phyloP scores from a whole-genome alignment of 2,888 invertebrate species.

The Stenotaenia linearis region DNA sequence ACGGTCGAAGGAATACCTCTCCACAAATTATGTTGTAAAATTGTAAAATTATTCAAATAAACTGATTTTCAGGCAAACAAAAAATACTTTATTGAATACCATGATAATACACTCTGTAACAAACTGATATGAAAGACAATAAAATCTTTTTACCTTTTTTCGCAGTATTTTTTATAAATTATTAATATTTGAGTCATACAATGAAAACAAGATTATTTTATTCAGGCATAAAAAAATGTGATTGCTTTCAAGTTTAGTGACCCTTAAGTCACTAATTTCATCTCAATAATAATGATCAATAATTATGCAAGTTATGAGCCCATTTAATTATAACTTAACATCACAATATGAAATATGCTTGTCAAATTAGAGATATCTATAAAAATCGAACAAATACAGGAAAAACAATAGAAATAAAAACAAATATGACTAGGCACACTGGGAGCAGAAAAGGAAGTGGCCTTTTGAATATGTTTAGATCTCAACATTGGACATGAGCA shows the following conservation, averaged over 20 bases:
- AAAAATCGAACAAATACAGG: too few species aligned
- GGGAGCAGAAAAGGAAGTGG: too few species aligned
- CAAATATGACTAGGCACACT: slow-evolving; percentile 33
- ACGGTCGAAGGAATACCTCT: slow-evolving; percentile 85
- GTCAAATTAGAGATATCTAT: background rate
- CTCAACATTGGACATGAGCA: background rate
- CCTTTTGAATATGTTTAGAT: too few species aligned
- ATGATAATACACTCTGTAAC: slow-evolving; percentile 37
- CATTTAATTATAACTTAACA: background rate
- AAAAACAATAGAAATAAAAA: slow-evolving; percentile 8
- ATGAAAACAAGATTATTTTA: slow-evolving; percentile 19
- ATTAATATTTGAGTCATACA: slow-evolving; percentile 28
- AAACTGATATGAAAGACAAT: slow-evolving; percentile 38
- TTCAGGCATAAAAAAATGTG: slow-evolving; percentile 2
- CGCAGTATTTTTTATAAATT: slow-evolving; percentile 34
- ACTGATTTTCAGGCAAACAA: slow-evolving; percentile 27
- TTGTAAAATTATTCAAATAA: background rate
- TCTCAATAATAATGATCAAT: background rate
- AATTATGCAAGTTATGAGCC: slow-evolving; percentile 17
- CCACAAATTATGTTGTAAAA: slow-evolving; percentile 51
- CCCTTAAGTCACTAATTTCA: background rate
- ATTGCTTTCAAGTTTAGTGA: slow-evolving; percentile 15
- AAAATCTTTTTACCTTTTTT: slow-evolving; percentile 33
- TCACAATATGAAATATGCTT: background rate
- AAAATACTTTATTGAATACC: slow-evolving; percentile 37